Evolutionary conservation across 2,888 invertebrate species (phyloP).

Genomic region (Hirtodrosophila histrioides): DNA sequence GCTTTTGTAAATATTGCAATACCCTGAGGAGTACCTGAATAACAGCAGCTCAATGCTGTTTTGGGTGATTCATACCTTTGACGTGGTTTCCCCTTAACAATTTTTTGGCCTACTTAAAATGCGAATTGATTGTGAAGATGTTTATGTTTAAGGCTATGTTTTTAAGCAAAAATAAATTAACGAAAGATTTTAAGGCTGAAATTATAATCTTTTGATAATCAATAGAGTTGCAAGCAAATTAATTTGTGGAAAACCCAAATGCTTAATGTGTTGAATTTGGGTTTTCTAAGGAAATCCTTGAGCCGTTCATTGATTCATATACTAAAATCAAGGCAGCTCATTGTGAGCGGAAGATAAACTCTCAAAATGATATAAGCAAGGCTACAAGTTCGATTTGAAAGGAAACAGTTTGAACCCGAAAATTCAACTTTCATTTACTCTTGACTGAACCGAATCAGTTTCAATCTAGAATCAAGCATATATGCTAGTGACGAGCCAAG

Average conservation of each 20-base stretch:
- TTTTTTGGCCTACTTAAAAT: constrained; percentile 67
- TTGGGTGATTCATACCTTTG: constrained; percentile 52
- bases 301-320: neutral
- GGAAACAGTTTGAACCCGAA: no score
- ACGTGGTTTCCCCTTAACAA: constrained; percentile 61
- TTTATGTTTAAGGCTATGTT: constrained; percentile 10
- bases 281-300: constrained; percentile 52
- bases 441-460: no score
- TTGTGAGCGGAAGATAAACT: neutral
- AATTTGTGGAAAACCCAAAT: constrained; percentile 48
- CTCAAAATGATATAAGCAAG: neutral
- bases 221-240: constrained; percentile 17
- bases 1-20: constrained; percentile 24
- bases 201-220: constrained; percentile 20
- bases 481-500: no score
- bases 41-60: constrained; percentile 43
- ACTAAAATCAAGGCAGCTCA: constrained; percentile 1
- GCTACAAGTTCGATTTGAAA: no score
- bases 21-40: constrained; percentile 32
- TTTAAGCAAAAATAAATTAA: constrained; percentile 23
- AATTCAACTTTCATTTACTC: no score
- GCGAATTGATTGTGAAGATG: constrained; percentile 42
- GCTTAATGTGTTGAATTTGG: neutral
- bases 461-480: no score
- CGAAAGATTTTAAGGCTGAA: constrained; percentile 12